Conservation (phyloP, 2,113 vertebrate genomes). For the Sterrhoptilus dennistouni region DNA sequence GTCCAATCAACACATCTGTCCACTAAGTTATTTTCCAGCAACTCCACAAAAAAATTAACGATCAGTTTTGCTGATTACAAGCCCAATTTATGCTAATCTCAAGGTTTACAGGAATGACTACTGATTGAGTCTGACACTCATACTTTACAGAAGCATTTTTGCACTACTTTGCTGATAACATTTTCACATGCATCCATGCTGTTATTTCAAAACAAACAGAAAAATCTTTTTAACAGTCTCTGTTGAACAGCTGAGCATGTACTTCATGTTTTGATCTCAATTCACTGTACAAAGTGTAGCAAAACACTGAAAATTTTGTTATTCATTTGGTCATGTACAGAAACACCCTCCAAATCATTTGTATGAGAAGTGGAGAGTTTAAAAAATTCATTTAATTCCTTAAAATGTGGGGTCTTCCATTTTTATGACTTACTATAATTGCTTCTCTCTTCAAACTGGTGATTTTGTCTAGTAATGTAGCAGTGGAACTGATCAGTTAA, state of each 20-base stretch:
- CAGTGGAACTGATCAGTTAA: slow-evolving; percentile 70
- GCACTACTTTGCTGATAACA: not conserved
- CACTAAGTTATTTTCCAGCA: not conserved
- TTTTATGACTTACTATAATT: slow-evolving; percentile 62
- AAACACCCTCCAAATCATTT: not conserved
- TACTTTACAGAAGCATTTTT: not conserved
- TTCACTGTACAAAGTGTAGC: not conserved
- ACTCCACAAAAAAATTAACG: not conserved
- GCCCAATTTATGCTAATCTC: not conserved
- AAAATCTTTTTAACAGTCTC: slow-evolving; percentile 10
- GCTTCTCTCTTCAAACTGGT: slow-evolving; percentile 40
- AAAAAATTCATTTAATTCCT: not conserved
- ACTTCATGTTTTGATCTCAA: not conserved
- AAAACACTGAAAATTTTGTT: not conserved
- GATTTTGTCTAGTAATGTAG: slow-evolving; percentile 62
- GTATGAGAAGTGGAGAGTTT: not conserved
- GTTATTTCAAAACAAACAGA: not conserved
- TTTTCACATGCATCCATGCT: not conserved
- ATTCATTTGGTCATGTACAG: not conserved
- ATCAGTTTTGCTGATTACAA: not conserved
- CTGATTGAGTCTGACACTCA: not conserved
- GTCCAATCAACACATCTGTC: not conserved
- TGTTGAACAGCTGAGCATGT: not conserved
- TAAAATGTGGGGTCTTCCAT: slow-evolving; percentile 33
- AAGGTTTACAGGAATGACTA: not conserved